Base-by-base conservation (phyloP, 2,113 vertebrate genomes). In the Corythornis madagascariensis region DNA sequence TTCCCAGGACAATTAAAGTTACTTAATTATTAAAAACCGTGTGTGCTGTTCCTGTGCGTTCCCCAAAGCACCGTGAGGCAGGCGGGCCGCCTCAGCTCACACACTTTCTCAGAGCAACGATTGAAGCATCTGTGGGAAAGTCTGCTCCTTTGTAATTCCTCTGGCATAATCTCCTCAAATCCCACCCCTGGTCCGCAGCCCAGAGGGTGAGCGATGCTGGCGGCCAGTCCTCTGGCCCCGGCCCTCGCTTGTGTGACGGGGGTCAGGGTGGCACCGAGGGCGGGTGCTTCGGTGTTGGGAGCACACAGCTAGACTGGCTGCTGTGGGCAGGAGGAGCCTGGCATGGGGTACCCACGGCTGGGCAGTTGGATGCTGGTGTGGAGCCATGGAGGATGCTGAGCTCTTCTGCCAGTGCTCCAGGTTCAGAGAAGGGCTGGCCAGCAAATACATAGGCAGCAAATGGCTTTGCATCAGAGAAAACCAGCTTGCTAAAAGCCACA, bases 1-100 rank as follows among this genome's bases (percentile, higher is more conserved):
- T 99, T 99, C 99, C 98, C 99, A 99, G 98, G 99, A 99, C 98
- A 99, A 99, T 99, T 99, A 99, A 98, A 98, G 98, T 98, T 98
- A 98, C 98, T 99, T 98, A 98, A 98, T 97, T 97, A 98, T 97
- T 97, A 97, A 97, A 97, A 97, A 97, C 96, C 86, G 67, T 96
- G 97, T 96, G 96, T 89, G 95, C 97, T 96, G 96, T 96, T 96
- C 93, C 97, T 96, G 94, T 50, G 82, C 22, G 28, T 61, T 94
- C 93, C 76, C 91, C 94, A 75, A 86, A 91, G 95, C 95, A 97
- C 83, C 93, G 96, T 97, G 93, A 97, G 97, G 97, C 97, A 86
- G 97, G 96, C 95, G 4, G 97, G 94, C 92, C 80, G 96, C 96
- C 89, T 93, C 29, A 16, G 98, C 98, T 98, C 98, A 98, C 97